phyloP scores from a whole-genome alignment of 2,113 vertebrate species.

The Ceuthmochares aereus region DNA sequence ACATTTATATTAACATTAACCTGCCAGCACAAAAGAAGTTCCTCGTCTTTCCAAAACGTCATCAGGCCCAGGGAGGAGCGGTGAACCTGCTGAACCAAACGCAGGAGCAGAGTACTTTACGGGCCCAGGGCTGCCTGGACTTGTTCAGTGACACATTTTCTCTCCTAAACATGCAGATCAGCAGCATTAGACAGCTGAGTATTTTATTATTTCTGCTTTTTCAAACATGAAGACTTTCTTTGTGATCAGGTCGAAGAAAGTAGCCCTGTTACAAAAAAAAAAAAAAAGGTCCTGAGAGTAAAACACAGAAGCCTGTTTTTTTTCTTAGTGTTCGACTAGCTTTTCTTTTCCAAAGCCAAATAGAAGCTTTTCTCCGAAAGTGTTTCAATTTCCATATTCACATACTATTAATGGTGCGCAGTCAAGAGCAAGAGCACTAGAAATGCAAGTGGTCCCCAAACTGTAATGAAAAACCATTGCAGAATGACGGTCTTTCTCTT shows the following conservation, averaged over 20 bases:
- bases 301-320: constrained; percentile 73
- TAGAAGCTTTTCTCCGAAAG: constrained; percentile 35
- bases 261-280: constrained; percentile 75
- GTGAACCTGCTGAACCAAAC: constrained; percentile 2
- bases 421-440: constrained; percentile 47
- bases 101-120: constrained; percentile 21
- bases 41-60: background rate
- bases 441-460: constrained; percentile 56
- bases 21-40: constrained; percentile 41
- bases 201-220: background rate
- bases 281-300: constrained; percentile 84
- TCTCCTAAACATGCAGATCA: constrained; percentile 21
- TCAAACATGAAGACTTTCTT: constrained; percentile 62
- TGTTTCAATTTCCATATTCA: constrained; percentile 66
- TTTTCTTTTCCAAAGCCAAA: constrained; percentile 62
- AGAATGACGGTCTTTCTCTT: background rate
- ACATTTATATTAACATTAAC: constrained; percentile 62
- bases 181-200: constrained; percentile 56
- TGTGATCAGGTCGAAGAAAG: constrained; percentile 73
- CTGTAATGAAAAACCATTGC: constrained; percentile 45
- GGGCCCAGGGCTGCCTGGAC: constrained; percentile 13
- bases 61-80: background rate
- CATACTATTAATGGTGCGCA: constrained; percentile 53
- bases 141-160: constrained; percentile 12
- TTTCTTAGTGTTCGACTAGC: constrained; percentile 75